Conservation (phyloP, 53 echinoderm and acorn worm genomes). For the Zoroaster sp. region DNA sequence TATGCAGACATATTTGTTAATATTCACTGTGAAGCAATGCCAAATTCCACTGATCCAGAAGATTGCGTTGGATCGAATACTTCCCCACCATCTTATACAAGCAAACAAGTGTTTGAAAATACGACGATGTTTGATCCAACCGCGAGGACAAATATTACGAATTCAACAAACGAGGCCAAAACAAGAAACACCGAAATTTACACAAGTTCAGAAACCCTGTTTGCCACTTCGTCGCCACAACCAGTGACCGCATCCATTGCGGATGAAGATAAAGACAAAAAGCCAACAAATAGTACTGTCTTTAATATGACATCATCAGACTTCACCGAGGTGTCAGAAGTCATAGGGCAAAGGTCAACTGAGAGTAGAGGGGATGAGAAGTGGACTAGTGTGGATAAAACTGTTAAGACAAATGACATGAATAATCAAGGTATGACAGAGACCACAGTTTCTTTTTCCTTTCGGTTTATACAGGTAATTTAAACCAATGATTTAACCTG, state of each 20-base stretch:
- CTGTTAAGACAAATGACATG: conserved; percentile 5
- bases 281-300: neutral
- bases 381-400: conserved; percentile 9
- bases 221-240: conserved; percentile 11
- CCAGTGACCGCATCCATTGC: neutral
- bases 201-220: neutral
- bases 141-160: neutral
- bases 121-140: neutral
- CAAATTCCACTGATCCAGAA: neutral
- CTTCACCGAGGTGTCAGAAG: conserved; percentile 1
- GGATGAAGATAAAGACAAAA: neutral
- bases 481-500: no score
- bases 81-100: neutral
- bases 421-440: conserved; percentile 1
- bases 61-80: conserved; percentile 28
- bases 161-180: neutral
- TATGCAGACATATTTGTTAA: neutral
- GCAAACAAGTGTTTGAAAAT: neutral
- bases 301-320: neutral
- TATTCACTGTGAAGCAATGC: neutral
- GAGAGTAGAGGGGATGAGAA: neutral
- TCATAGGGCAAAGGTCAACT: conserved; percentile 41
- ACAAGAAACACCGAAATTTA: neutral
- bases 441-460: no score
- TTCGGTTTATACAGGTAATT: no score